phyloP scores from a whole-genome alignment of 2,113 vertebrate species.

The Pelodiscus sinensis region DNA sequence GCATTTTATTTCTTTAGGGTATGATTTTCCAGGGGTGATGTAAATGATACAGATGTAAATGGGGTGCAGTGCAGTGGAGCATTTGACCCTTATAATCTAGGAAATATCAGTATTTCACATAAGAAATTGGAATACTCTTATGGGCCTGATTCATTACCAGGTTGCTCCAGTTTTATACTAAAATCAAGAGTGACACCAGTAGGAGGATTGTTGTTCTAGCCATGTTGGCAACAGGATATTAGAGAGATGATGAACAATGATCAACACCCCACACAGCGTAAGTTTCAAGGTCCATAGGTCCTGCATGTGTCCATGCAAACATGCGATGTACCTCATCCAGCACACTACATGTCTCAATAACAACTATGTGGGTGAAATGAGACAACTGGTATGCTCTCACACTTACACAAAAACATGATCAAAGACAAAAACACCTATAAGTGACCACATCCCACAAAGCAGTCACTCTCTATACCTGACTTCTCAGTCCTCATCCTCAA shows the following conservation, averaged over 20 bases:
- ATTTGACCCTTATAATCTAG: neutral
- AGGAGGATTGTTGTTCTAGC: neutral
- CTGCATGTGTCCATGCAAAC: neutral
- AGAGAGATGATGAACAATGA: neutral
- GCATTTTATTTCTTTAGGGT: neutral
- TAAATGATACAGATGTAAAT: neutral
- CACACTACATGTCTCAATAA: neutral
- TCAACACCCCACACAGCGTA: neutral
- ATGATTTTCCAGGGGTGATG: neutral
- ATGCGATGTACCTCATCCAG: neutral
- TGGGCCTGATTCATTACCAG: neutral
- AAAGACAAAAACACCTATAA: neutral
- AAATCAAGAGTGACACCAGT: neutral
- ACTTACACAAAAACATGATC: neutral
- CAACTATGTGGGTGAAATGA: neutral
- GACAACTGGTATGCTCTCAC: neutral
- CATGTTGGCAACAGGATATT: neutral
- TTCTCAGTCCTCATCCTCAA: neutral
- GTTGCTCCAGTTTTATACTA: neutral
- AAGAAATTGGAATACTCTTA: neutral
- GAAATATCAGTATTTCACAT: neutral
- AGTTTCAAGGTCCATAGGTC: neutral
- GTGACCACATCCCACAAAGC: neutral
- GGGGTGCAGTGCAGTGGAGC: neutral
- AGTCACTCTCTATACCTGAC: neutral